Evolutionary conservation across 2,797 vertebrate species (phyloP).

Genomic region (Myotis planiceps): DNA sequence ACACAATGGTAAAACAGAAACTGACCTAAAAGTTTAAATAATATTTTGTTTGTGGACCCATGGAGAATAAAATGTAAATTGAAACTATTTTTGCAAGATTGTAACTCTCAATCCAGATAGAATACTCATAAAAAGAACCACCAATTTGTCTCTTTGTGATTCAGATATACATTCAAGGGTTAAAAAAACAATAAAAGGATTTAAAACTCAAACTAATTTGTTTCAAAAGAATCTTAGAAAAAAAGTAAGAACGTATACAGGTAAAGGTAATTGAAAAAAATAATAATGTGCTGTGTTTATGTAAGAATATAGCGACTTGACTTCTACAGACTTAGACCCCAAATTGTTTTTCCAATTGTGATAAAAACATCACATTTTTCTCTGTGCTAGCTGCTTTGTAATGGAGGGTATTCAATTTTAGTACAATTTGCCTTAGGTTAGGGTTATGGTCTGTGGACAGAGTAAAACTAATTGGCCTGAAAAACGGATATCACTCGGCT

Average conservation of each 20-base stretch:
- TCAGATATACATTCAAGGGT: constrained; percentile 49
- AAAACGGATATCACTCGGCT: background rate
- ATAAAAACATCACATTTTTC: background rate
- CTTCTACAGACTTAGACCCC: background rate
- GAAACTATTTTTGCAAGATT: constrained; percentile 70
- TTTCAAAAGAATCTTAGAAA: background rate
- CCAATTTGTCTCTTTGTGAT: constrained; percentile 48
- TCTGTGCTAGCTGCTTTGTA: background rate
- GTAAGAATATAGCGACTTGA: background rate
- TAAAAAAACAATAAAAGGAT: constrained; percentile 67
- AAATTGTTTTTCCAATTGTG: background rate
- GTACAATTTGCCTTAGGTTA: constrained; percentile 23
- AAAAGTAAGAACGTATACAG: background rate
- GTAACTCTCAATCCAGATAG: constrained; percentile 75
- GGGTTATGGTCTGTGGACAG: constrained; percentile 32
- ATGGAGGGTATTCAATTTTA: constrained; percentile 28
- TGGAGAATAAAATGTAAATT: constrained; percentile 76
- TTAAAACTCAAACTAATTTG: background rate
- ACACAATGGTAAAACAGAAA: constrained; percentile 75
- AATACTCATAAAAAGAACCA: constrained; percentile 31
- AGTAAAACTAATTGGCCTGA: constrained; percentile 54
- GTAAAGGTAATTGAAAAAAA: background rate
- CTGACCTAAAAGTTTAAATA: constrained; percentile 77
- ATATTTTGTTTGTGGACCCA: constrained; percentile 78
- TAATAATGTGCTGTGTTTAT: background rate